Percentiles rank a stretch among this genome's conserved stretches.
Evolutionary conservation across 92 coral and sea anemone genomes (phyloP).

Genomic region (Parazoanthus darwini): DNA sequence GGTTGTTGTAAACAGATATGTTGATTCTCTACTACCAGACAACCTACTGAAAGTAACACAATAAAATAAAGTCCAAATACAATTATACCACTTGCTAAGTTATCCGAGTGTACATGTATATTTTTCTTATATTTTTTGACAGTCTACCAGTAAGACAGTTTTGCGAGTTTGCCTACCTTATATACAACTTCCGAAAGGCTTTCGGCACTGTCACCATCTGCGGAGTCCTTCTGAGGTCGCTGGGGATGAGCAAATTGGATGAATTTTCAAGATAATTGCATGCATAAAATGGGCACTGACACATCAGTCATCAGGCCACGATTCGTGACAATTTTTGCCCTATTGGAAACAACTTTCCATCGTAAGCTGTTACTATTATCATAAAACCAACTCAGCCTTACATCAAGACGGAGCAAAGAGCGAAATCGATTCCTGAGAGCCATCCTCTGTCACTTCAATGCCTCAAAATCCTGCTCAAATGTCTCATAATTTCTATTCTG

Average conservation of each 20-base stretch:
- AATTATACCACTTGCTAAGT: not conserved
- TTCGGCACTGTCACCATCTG: slow-evolving; percentile 73
- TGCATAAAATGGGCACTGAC: not conserved
- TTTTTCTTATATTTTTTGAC: no score
- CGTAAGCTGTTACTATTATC: not conserved
- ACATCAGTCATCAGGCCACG: not conserved
- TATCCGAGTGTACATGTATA: not conserved
- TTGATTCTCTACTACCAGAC: not conserved
- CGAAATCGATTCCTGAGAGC: slow-evolving; percentile 89
- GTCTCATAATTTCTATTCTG: not conserved
- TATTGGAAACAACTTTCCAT: not conserved
- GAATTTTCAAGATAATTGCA: not conserved
- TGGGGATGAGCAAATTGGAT: slow-evolving; percentile 28
- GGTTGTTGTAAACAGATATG: not conserved
- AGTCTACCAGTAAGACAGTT: not conserved
- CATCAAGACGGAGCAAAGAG: slow-evolving; percentile 90
- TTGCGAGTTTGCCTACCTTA: slow-evolving; percentile 50
- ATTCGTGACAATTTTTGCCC: not conserved
- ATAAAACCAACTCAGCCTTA: slow-evolving; percentile 47
- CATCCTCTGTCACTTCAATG: slow-evolving; percentile 39
- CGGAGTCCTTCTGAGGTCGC: slow-evolving; percentile 73
- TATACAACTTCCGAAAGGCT: slow-evolving; percentile 73
- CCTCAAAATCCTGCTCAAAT: not conserved
- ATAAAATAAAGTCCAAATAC: not conserved
- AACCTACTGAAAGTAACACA: not conserved